phyloP scores from a whole-genome alignment of 2,888 invertebrate species.

The Pharmacophagus antenor region DNA sequence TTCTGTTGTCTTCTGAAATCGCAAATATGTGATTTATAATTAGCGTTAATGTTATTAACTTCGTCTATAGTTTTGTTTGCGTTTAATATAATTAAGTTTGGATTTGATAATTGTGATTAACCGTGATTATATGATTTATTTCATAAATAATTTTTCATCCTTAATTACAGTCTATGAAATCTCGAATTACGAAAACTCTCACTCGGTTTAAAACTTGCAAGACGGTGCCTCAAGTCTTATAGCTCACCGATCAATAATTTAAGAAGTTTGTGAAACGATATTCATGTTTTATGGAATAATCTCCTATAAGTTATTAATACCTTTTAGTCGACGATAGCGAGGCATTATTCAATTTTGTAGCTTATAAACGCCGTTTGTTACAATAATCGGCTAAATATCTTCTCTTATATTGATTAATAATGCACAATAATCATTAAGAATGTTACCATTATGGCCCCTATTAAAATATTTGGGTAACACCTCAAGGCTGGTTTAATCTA shows the following conservation, averaged over 20 bases:
- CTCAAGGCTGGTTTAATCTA: background rate
- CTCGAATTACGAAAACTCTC: too few relatives aligned
- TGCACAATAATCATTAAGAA: slow-evolving; percentile 11
- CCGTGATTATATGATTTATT: too few relatives aligned
- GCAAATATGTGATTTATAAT: background rate
- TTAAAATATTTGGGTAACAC: slow-evolving; percentile 4
- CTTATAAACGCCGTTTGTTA: too few relatives aligned
- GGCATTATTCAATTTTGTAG: slow-evolving; percentile 54
- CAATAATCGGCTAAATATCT: slow-evolving; percentile 10
- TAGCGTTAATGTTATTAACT: background rate
- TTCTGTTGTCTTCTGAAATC: slow-evolving; percentile 10
- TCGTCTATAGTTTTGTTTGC: background rate
- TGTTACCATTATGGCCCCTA: background rate
- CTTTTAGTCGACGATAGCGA: slow-evolving; percentile 44
- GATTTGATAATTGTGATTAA: too few relatives aligned
- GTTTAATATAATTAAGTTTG: too few relatives aligned
- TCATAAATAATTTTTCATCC: too few relatives aligned
- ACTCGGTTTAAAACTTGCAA: too few relatives aligned
- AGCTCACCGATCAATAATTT: slow-evolving; percentile 11
- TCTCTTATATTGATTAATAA: background rate
- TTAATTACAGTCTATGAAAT: too few relatives aligned
- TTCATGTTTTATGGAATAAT: slow-evolving; percentile 30
- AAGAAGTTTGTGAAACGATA: slow-evolving; percentile 21
- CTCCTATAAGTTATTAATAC: too few relatives aligned
- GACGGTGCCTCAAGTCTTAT: too few relatives aligned